Conservation (phyloP, 2,113 vertebrate genomes). For the Xenopus tropicalis region DNA sequence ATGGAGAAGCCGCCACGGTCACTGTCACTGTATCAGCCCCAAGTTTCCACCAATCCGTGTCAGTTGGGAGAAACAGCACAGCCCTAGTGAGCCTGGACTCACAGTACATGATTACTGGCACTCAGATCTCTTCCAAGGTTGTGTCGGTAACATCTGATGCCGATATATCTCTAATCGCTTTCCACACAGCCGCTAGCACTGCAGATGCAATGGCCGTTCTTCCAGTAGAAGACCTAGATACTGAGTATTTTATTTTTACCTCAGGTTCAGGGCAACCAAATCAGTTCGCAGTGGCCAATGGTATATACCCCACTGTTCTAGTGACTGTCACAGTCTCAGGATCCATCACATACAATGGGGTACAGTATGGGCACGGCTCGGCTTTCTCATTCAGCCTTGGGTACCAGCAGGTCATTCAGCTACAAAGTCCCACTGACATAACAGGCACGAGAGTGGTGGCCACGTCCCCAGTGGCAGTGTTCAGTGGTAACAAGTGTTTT, state of each 20-base stretch:
- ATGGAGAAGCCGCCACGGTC: constrained; percentile 16
- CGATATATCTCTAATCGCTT: constrained; percentile 21
- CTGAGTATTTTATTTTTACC: constrained; percentile 27
- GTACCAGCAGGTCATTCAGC: constrained; percentile 16
- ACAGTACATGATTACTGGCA: constrained; percentile 19
- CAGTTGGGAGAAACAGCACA: not conserved
- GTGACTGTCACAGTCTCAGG: constrained; percentile 14
- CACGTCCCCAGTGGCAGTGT: constrained; percentile 11
- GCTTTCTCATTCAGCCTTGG: constrained; percentile 13
- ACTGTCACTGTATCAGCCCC: constrained; percentile 11
- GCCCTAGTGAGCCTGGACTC: constrained; percentile 9
- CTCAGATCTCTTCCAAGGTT: not conserved
- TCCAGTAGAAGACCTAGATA: constrained; percentile 13
- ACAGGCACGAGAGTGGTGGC: constrained; percentile 22
- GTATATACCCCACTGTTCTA: not conserved
- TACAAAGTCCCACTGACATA: constrained; percentile 21
- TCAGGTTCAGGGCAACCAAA: not conserved
- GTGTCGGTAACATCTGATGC: constrained; percentile 11
- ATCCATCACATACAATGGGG: constrained; percentile 6
- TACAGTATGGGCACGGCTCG: not conserved
- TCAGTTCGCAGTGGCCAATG: constrained; percentile 32
- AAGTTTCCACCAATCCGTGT: not conserved
- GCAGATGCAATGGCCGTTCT: constrained; percentile 26
- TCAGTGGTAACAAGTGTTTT: constrained; percentile 23
- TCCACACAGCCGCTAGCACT: not conserved